Percentiles rank a stretch among this genome's conserved stretches.
Conservation (phyloP, 1,140 invertebrate species). For the Epicauta chinensis region DNA sequence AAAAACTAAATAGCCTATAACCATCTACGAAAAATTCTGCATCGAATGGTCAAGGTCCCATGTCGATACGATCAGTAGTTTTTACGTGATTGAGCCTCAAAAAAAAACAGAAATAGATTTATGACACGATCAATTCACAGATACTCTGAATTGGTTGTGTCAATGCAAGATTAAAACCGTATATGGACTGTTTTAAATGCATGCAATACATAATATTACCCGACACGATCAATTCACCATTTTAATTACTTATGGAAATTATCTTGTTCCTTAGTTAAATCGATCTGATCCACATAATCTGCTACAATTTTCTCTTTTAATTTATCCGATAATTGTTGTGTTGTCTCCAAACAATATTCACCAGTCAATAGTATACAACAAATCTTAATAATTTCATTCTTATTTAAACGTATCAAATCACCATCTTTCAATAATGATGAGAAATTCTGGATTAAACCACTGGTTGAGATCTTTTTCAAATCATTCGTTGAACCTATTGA, state of each 20-base stretch:
- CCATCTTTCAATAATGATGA: conserved; percentile 84
- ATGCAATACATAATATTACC: too few species aligned
- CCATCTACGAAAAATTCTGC: too few species aligned
- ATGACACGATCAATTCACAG: too few species aligned
- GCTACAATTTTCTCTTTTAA: conserved; percentile 87
- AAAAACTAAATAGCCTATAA: too few species aligned
- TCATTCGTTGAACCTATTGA: conserved; percentile 59
- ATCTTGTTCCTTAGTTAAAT: conserved; percentile 87
- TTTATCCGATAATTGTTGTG: conserved; percentile 93
- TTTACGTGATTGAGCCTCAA: too few species aligned
- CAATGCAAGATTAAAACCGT: too few species aligned
- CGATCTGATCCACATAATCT: conserved; percentile 68
- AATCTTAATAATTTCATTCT: conserved; percentile 81
- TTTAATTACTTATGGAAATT: conserved; percentile 76
- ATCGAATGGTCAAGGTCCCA: too few species aligned
- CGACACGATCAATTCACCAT: too few species aligned
- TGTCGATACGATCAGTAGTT: too few species aligned
- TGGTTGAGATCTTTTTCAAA: conserved; percentile 64
- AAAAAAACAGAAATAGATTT: too few species aligned
- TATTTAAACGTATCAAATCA: conserved; percentile 72
- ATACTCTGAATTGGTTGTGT: too few species aligned
- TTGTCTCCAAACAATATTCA: conserved; percentile 98
- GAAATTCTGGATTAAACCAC: conserved; percentile 80
- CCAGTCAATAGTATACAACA: conserved; percentile 94
- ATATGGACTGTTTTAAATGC: too few species aligned